Base-by-base conservation (phyloP, 2,888 invertebrate species). In the Scelioninae gen. 2 region DNA sequence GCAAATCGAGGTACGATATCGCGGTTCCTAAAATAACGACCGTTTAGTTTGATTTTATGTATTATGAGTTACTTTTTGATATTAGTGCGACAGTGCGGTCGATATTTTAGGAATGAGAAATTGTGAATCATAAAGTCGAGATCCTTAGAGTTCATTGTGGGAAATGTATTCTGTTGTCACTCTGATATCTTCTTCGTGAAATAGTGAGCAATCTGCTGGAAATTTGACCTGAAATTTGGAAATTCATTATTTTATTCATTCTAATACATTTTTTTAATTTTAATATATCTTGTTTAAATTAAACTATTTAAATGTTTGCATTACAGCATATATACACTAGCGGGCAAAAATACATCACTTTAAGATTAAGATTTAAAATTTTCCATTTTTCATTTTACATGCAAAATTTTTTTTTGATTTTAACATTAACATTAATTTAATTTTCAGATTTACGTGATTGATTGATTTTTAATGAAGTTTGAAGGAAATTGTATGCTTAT, bases 371-470 rank as follows among this genome's bases (percentile, higher is more conserved):
- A n/a, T n/a, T n/a, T n/a, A n/a, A n/a, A n/a, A n/a, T n/a, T n/a
- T n/a, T n/a, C n/a, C n/a, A n/a, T n/a, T n/a, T n/a, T n/a, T n/a
- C n/a, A n/a, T n/a, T n/a, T n/a, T n/a, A n/a, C n/a, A n/a, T n/a
- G n/a, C n/a, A n/a, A n/a, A n/a, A n/a, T n/a, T n/a, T n/a, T n/a
- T n/a, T n/a, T 2, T 22, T 22, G 2, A 2, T 4, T 22, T 22
- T 2, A 5, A 5, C 5, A 22, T 22, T 22, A 5, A 22, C 22
- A 22, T 28, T 64, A n/a, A n/a, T 73, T 71, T 45, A 13, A 13
- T 45, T 87, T 87, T 9, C 85, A 98, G 98, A 97, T 99, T 79
- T 99, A 98, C 85, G 99, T 99, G 1, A 97, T 99, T 60, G 99
- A 99, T n/a, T n/a, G n/a, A n/a, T n/a, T n/a, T n/a, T n/a, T n/a